Conservation (phyloP, 1,140 invertebrate genomes). For the Tetramorium simillimum region DNA sequence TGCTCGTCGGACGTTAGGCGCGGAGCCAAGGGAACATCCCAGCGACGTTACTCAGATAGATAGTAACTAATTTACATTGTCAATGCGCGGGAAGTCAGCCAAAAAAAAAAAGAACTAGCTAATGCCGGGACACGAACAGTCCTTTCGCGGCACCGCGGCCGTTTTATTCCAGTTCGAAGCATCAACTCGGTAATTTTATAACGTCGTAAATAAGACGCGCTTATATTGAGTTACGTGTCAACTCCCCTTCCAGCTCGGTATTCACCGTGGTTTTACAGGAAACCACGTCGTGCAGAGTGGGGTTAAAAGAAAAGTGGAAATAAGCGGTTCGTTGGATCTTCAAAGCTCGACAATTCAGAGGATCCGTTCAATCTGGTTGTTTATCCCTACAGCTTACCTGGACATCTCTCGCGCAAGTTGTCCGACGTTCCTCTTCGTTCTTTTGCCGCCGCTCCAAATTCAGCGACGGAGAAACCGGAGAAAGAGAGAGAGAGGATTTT, state of each 20-base stretch:
- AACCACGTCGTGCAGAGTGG: not conserved
- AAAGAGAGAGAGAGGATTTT: not conserved
- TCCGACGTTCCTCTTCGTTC: slow-evolving; percentile 19
- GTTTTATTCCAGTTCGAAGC: slow-evolving; percentile 82
- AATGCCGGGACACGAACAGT: slow-evolving; percentile 40
- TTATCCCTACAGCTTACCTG: slow-evolving; percentile 59
- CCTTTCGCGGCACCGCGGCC: slow-evolving; percentile 64
- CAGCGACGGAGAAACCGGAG: slow-evolving; percentile 55
- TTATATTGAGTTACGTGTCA: slow-evolving; percentile 83
- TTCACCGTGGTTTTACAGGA: slow-evolving; percentile 32
- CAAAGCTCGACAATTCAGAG: slow-evolving; percentile 33
- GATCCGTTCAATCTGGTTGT: slow-evolving; percentile 57
- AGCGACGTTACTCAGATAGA: slow-evolving; percentile 18
- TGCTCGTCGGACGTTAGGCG: slow-evolving; percentile 33
- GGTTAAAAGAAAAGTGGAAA: slow-evolving; percentile 40
- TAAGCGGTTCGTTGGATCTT: slow-evolving; percentile 26
- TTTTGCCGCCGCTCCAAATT: slow-evolving; percentile 53
- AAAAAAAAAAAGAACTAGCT: slow-evolving; percentile 34
- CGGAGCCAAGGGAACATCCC: slow-evolving; percentile 33
- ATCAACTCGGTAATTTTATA: slow-evolving; percentile 83
- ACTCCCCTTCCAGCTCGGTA: slow-evolving; percentile 66
- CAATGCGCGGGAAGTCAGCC: slow-evolving; percentile 43
- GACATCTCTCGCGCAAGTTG: slow-evolving; percentile 39
- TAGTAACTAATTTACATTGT: slow-evolving; percentile 39
- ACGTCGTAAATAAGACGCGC: slow-evolving; percentile 81